phyloP scores from a whole-genome alignment of 2,797 vertebrate genomes.

The Acanthis flammea region DNA sequence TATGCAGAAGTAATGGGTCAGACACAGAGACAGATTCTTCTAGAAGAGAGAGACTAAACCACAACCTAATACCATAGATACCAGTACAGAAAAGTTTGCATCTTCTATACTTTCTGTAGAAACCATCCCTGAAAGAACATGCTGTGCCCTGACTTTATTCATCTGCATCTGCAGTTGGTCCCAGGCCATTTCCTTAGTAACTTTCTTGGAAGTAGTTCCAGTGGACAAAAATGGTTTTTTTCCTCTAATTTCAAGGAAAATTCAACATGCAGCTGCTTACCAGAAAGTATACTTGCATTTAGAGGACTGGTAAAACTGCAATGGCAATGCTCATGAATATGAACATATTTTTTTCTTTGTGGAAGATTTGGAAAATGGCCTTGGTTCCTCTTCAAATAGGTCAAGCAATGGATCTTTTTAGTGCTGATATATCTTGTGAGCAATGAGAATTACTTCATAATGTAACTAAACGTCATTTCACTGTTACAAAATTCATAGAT shows the following conservation, averaged over 20 bases:
- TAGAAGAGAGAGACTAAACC: background rate
- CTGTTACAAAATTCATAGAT: background rate
- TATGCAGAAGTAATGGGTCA: background rate
- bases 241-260: background rate
- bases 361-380: background rate
- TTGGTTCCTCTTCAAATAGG: background rate
- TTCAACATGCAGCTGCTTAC: background rate
- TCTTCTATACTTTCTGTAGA: background rate
- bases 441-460: background rate
- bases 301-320: background rate
- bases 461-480: background rate
- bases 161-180: background rate
- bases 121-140: background rate
- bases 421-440: background rate
- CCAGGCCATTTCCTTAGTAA: background rate
- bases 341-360: background rate
- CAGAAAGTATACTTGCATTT: background rate
- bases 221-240: background rate
- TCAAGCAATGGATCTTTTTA: background rate
- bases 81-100: background rate
- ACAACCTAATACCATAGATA: background rate
- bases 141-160: background rate
- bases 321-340: background rate
- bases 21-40: background rate
- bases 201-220: background rate